Evolutionary conservation across 2,888 invertebrate genomes (phyloP), one percentile per base, ranked within the genome.

Genomic region (Macrosiphum euphorbiae): DNA sequence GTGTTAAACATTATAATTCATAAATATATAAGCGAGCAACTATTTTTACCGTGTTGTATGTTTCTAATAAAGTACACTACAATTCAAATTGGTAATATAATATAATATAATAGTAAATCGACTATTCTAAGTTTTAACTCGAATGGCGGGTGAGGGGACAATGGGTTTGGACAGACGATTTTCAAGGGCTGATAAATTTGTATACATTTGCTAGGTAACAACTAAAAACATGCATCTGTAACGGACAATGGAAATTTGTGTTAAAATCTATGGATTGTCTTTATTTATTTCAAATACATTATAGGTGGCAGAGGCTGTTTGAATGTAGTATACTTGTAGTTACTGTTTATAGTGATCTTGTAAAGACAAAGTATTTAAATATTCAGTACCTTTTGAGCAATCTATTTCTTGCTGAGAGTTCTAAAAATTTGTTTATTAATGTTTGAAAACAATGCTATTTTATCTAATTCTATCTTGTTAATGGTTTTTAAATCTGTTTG

Each of bases 401-500:
- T 61, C 7, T 26, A 35, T 61, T 61, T 89, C 28, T 28, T 61
- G 13, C 28, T 44, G 41, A 28, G 58, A 28, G 26, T 58, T 55
- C 3, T 86, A 47, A 87, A 87, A 52, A 28, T 50, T 10, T 87
- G 16, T 87, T 87, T 50, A 50, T 87, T 50, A n/a, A 28, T 47
- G n/a, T 50, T 87, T 0, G 16, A 35, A 61, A 89, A 89, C n/a
- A 58, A 16, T 28, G 44, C 0, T 44, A 89, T 41, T 89, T 26
- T 28, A 50, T 20, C 16, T 87, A 0, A 87, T 85, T 41, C 11
- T 4, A 10, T 26, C 50, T 16, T 47, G 2, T n/a, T 87, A 61
- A 89, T 89, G 41, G 0, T 13, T 58, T 61, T 89, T 89, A 28
- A 89, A 89, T 89, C 28, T n/a, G 13, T 61, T 61, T 61, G n/a